Base-by-base conservation (phyloP, 37 sponge, comb jelly and placozoan species). In the Amphimedon queenslandica region DNA sequence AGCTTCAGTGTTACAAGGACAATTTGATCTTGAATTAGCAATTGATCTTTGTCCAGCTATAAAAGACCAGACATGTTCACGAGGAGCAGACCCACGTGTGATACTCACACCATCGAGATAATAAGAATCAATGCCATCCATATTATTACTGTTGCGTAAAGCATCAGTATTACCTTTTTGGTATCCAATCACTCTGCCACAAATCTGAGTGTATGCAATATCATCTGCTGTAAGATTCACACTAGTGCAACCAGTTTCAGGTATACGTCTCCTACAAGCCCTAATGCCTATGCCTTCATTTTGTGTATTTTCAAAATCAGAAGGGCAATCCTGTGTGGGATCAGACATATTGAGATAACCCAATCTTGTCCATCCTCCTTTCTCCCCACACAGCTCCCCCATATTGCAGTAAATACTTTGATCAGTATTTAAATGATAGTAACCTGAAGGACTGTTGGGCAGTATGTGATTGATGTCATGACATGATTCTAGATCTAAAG, bases 11-110 rank as follows among this genome's bases (percentile, higher is more conserved):
- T 47, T 55, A 55, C 72, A 71, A 8, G 55, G 57, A 51, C 72
- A 71, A n/a, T 47, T 47, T 18, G 8, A 47, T 47, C 13, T 13
- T 47, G 53, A 47, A 18, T 20, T 18, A 3, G 40, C 21, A 37
- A 40, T 40, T 21, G 21, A 37, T 11, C 29, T 30, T 10, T 10
- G 53, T 36, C 47, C 66, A 64, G 66, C 64, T 40, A 20, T 64
- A 41, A 76, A 76, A 1, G 66, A 31, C 76, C 76, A 76, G 40
- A 69, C 25, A 36, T 69, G 70, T 16, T 40, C 21, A 5, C 70
- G 40, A n/a, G n/a, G n/a, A 5, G 70, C 21, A 40, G 70, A 40
- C 3, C 70, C 42, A 40, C 40, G 42, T 2, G 42, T 69, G 2
- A 40, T 20, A 69, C 40, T 65, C 18, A 69, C 42, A 40, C 42